phyloP scores from a whole-genome alignment of 2,888 invertebrate species.

The Eurois occulta region DNA sequence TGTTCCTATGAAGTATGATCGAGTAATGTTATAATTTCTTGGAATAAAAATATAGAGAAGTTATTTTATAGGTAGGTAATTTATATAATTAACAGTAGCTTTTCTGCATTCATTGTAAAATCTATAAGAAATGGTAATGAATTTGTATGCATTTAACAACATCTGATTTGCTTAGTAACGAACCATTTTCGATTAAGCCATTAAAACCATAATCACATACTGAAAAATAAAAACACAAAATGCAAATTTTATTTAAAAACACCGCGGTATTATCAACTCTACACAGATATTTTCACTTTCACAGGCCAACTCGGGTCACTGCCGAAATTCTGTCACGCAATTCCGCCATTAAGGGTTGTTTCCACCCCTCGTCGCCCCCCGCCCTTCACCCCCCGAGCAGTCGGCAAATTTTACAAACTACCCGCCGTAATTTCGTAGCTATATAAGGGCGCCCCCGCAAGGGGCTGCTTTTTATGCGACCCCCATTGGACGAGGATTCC shows the following conservation, averaged over 20 bases:
- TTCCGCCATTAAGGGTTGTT: slow-evolving; percentile 89
- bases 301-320: slow-evolving; percentile 88
- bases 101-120: not conserved
- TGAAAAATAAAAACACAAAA: slow-evolving; percentile 16
- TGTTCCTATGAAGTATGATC: not conserved
- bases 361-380: slow-evolving; percentile 69
- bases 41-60: not conserved
- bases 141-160: not conserved
- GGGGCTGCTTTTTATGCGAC: slow-evolving; percentile 79
- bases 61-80: not conserved
- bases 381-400: slow-evolving; percentile 62
- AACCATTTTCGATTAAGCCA: slow-evolving; percentile 39
- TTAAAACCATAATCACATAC: slow-evolving; percentile 31
- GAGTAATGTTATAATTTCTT: not conserved
- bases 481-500: slow-evolving; percentile 74
- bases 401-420: slow-evolving; percentile 89
- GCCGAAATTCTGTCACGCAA: slow-evolving; percentile 91
- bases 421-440: slow-evolving; percentile 84
- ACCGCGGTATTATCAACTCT: slow-evolving; percentile 77
- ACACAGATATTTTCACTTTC: slow-evolving; percentile 88
- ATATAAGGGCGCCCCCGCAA: slow-evolving; percentile 79
- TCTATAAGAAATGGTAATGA: not conserved
- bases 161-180: slow-evolving; percentile 9
- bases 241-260: slow-evolving; percentile 32
- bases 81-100: too few relatives aligned